Evolutionary conservation across 2,888 invertebrate genomes (phyloP), one percentile per base, ranked within the genome.

Genomic region (Pollenia griseotomentosa): DNA sequence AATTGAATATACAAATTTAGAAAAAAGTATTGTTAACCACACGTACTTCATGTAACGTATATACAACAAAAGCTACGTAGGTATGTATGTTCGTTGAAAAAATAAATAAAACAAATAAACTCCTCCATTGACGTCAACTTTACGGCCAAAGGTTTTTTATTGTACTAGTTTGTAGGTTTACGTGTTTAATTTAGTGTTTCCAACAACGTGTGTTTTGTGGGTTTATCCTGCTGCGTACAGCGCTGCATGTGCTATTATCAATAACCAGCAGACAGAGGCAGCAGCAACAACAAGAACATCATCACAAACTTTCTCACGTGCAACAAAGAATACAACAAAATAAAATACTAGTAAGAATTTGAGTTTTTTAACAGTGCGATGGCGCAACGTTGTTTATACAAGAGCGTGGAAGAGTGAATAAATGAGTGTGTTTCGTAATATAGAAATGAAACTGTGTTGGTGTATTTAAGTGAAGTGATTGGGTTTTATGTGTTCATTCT

Each of bases 141-240:
- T 61, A 73, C 75, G 63, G 77, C 16, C 53, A 53, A 48, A 84
- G 71, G 79, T 83, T 73, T 86, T 86, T 90, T 89, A 89, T 89
- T 88, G 19, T 16, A 46, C 46, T 14, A 40, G 57, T 70, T 73
- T 57, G 65, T 44, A 81, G 65, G 16, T 16, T 78, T 70, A 83
- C 83, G 77, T 83, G 71, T 57, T 16, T 44, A 11, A 14, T 42
- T 23, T 33, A 48, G 73, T 78, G 65, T 48, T 48, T 63, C 59
- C 12, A 42, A 65, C 73, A 84, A 83, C 73, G 66, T 86, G 78
- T 74, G 70, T 75, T 82, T 65, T 86, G 83, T 86, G 83, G 86
- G 74, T 86, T 86, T 86, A 70, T 77, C 73, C 82, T 59, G 85
- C 85, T 82, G 87, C 74, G 65, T 55, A 71, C 44, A 55, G 42